phyloP scores from a whole-genome alignment of 2,888 invertebrate genomes.

The Clivina fossor region DNA sequence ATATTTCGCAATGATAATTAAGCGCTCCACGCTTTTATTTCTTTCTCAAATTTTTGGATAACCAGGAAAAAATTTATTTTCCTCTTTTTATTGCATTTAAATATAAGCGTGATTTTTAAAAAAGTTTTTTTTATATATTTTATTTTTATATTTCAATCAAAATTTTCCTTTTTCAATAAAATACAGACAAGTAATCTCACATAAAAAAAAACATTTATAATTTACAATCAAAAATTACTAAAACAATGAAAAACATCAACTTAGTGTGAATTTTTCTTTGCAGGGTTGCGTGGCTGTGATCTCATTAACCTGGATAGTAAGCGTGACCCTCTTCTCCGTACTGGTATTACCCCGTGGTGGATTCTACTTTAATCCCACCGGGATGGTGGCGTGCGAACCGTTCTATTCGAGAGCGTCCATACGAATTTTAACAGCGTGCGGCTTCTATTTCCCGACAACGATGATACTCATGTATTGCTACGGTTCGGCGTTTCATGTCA shows the following conservation, averaged over 20 bases:
- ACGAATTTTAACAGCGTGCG: slow-evolving; percentile 81
- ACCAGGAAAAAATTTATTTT: no score
- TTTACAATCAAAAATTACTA: not conserved
- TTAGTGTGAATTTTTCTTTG: slow-evolving; percentile 45
- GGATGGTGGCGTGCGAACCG: slow-evolving; percentile 84
- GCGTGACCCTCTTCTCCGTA: slow-evolving; percentile 78
- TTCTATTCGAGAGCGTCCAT: slow-evolving; percentile 73
- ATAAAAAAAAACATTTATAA: not conserved
- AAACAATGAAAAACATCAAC: not conserved
- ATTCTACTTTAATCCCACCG: slow-evolving; percentile 85
- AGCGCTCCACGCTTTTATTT: no score
- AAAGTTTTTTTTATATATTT: no score
- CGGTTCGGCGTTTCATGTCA: slow-evolving; percentile 86
- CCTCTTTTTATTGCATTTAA: no score
- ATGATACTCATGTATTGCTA: slow-evolving; percentile 93
- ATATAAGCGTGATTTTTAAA: no score
- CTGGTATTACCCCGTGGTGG: slow-evolving; percentile 83
- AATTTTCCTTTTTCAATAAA: not conserved
- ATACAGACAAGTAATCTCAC: no score
- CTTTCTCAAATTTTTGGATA: no score
- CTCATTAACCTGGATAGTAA: slow-evolving; percentile 82
- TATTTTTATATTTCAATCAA: no score
- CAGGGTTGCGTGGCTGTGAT: slow-evolving; percentile 85
- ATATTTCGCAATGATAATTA: no score
- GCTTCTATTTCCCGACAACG: slow-evolving; percentile 87